Evolutionary conservation across 2,888 invertebrate genomes (phyloP), one percentile per base, ranked within the genome.

Genomic region (Hirudinaria manillensis): DNA sequence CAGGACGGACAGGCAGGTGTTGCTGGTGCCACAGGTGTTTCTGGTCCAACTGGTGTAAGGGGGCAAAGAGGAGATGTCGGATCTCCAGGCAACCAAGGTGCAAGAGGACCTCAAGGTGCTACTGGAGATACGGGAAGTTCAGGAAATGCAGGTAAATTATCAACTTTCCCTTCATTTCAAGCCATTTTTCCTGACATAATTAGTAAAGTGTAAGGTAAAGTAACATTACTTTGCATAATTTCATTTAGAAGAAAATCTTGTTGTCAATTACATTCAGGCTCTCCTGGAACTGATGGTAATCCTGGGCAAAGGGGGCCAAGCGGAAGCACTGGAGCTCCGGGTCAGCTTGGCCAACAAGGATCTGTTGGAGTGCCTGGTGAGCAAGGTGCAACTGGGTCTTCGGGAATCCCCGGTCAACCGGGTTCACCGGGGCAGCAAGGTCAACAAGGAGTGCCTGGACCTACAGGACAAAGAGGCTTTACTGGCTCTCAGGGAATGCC

Each of bases 391-490:
- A 38, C 72, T 16, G 79, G 79, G 65, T 66, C 74, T 67, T 38
- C 68, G 21, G 77, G 77, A 36, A 38, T 24, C 2, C 67, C 45
- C 10, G 77, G 76, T n/a, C 61, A 34, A 51, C 13, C 71, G 51
- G 77, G 77, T 36, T n/a, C 38, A 19, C 32, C 32, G 24, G 74
- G 74, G 21, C 27, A 29, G 34, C 32, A 56, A 45, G 76, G 71
- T 29, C 51, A 10, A 19, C 38, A 77, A 36, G 79, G 79, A 74
- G 36, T 66, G 29, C 24, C 45, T 21, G 78, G 78, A 61, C 72
- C 36, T 87, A 79, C 38, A 32, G 78, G 78, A 51, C 65, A 61
- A 29, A 75, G 38, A 27, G 77, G 77, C 4, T 65, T 53, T 27
- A 13, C 75, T 66, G 75, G 75, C 10, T 24, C 72, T 55, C 65